Percentiles rank a stretch among this genome's conserved stretches.
phyloP scores from a whole-genome alignment of 2,797 vertebrate species.

The Enteromius radiatus region DNA sequence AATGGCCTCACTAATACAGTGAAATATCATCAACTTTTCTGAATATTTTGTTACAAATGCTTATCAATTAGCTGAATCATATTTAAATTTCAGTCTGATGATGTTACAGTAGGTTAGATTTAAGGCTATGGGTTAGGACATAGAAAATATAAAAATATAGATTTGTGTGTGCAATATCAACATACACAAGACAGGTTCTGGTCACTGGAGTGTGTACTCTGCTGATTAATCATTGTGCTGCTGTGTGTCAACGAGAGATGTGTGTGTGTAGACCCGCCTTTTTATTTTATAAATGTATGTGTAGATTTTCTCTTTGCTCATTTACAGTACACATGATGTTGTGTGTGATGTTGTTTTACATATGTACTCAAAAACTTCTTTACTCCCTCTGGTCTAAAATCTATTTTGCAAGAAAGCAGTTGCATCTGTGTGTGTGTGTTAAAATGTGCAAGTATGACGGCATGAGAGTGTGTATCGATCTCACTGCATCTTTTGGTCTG shows the following conservation, averaged over 20 bases:
- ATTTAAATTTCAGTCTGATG: not conserved
- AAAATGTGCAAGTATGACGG: not conserved
- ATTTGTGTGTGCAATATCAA: slow-evolving; percentile 18
- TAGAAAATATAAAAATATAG: too few relatives aligned
- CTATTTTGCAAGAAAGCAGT: not conserved
- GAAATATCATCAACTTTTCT: not conserved
- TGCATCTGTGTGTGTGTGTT: not conserved
- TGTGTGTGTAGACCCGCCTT: not conserved
- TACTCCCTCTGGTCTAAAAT: not conserved
- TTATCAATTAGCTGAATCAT: not conserved
- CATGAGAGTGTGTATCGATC: slow-evolving; percentile 7
- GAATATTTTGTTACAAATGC: not conserved
- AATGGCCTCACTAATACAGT: not conserved
- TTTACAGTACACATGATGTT: not conserved
- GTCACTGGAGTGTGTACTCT: slow-evolving; percentile 42
- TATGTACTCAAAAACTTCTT: not conserved
- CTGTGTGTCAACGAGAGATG: not conserved
- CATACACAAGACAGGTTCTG: not conserved
- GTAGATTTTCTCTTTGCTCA: not conserved
- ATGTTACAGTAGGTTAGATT: not conserved
- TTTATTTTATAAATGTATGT: not conserved
- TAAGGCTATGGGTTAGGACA: too few relatives aligned
- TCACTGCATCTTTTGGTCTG: slow-evolving; percentile 13
- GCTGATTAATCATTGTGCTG: slow-evolving; percentile 49
- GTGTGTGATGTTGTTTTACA: not conserved